Evolutionary conservation across 2,888 invertebrate genomes (phyloP).

Genomic region (Pseudoips prasinana): DNA sequence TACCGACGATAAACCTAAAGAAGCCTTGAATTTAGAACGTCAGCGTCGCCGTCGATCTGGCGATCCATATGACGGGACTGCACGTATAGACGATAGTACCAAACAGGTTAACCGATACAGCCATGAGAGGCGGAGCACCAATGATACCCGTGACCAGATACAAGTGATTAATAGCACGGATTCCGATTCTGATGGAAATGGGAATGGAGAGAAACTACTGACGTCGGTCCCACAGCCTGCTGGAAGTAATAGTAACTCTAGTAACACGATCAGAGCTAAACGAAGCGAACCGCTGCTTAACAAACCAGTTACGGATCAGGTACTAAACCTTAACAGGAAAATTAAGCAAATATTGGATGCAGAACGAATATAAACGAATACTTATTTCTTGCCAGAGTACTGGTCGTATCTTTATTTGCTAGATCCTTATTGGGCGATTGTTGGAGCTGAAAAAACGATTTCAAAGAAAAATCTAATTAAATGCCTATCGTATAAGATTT

Average conservation of each 20-base stretch:
- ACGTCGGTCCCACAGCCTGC: constrained; percentile 36
- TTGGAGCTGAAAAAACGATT: too few relatives aligned
- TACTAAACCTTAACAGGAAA: constrained; percentile 33
- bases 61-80: constrained; percentile 30
- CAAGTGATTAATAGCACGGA: constrained; percentile 54
- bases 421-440: too few relatives aligned
- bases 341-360: too few relatives aligned
- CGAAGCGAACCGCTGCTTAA: constrained; percentile 53
- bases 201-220: constrained; percentile 42
- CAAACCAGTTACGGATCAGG: constrained; percentile 57
- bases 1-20: constrained; percentile 24
- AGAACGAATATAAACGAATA: too few relatives aligned
- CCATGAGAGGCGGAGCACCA: constrained; percentile 53
- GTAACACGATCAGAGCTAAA: constrained; percentile 32
- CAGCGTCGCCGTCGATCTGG: constrained; percentile 41
- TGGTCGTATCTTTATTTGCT: too few relatives aligned
- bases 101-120: constrained; percentile 49
- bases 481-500: too few relatives aligned
- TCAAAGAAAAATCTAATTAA: too few relatives aligned
- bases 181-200: constrained; percentile 47
- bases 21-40: constrained; percentile 20
- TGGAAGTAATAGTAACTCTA: constrained; percentile 21
- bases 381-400: too few relatives aligned
- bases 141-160: constrained; percentile 44
- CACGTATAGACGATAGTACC: constrained; percentile 49